Base-by-base conservation (phyloP, 2,113 vertebrate species). In the Ameiurus melas region DNA sequence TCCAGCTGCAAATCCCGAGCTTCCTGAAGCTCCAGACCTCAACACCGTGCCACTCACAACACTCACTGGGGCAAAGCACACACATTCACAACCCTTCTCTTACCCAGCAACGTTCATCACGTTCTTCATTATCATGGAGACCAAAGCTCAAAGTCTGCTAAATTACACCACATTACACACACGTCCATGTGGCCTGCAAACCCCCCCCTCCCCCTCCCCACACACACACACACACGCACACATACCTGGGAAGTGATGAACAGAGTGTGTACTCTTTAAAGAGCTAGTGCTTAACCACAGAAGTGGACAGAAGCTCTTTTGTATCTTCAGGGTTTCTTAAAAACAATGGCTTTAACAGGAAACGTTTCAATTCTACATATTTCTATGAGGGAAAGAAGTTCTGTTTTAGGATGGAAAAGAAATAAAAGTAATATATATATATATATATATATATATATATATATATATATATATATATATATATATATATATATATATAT, bases 1-100 rank as follows among this genome's bases (percentile, higher is more conserved):
- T 92, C 53, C n/a, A 39, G 33, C n/a, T 62, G 27, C 68, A 27
- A 96, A 96, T 91, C 95, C 95, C 96, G 96, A 95, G 96, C 97
- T 97, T 95, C 97, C 96, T 97, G 96, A 95, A 92, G 96, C 97
- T 90, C 47, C 86, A 85, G 30, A 39, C 81, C 33, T 64, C 58
- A 43, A 39, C 57, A 14, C 47, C 6, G 2, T 27, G 47, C 27
- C 47, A 79, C 43, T n/a, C 77, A 53, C 47, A 51, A 10, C 77
- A 79, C 47, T 79, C 47, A 78, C 75, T 51, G 36, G 36, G 71
- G 5, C 36, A 43, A 75, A 22, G 20, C 9, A 47, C 22, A 47
- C 71, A 47, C 71, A 75, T 13, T 47, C 13, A 75, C 20, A 22
- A 10, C 30, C 9, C 39, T 47, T 3, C 71, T 43, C 36, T 47